phyloP scores from a whole-genome alignment of 1,140 invertebrate genomes.

The Plectrocnemia conspersa region DNA sequence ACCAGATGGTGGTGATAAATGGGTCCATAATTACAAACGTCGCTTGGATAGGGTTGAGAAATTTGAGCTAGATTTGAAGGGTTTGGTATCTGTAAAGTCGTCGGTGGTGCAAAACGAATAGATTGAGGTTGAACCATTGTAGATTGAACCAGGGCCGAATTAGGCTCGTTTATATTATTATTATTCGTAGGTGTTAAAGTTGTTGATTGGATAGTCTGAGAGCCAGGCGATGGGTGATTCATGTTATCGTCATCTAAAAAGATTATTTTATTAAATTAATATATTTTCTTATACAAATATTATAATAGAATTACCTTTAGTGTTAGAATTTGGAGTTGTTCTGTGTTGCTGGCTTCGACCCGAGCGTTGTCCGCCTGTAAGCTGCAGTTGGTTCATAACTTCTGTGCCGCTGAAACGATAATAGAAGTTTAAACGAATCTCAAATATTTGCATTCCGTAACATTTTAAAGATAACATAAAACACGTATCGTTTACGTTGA shows the following conservation, averaged over 20 bases:
- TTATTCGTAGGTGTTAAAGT: conserved; percentile 20
- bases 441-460: background rate
- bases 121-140: background rate
- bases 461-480: background rate
- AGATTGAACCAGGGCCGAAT: conserved; percentile 1
- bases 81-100: conserved; percentile 16
- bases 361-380: conserved; percentile 18
- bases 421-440: conserved; percentile 3
- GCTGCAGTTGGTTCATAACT: conserved; percentile 31
- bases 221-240: conserved; percentile 18
- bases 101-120: conserved; percentile 7
- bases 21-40: conserved; percentile 28
- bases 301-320: conserved; percentile 23
- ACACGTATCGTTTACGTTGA: too few species aligned
- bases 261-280: background rate
- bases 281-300: background rate
- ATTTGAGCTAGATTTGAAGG: conserved; percentile 20
- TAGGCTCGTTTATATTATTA: conserved; percentile 17
- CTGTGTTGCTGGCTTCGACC: conserved; percentile 26
- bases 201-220: conserved; percentile 7
- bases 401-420: conserved; percentile 28
- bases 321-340: conserved; percentile 26
- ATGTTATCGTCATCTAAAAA: conserved; percentile 16
- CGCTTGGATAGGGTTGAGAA: conserved; percentile 26
- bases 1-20: conserved; percentile 27